These are phyloP conservation scores for Hypanus sabinus DNA, from an alignment of 2,113 vertebrate genomes.

Conservation along the genomic window DNA sequence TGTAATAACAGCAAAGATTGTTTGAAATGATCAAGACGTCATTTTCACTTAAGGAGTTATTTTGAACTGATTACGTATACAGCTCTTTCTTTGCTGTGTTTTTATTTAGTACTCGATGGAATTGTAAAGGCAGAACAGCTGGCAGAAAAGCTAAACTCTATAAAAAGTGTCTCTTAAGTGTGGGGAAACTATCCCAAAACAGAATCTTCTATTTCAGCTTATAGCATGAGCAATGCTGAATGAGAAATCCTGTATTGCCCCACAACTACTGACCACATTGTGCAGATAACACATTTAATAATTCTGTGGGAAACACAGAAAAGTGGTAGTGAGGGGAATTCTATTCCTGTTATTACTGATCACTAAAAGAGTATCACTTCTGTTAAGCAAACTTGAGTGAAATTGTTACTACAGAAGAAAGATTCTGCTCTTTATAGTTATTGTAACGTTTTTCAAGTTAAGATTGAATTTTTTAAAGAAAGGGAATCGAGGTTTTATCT, in stretches of 20 bases:
- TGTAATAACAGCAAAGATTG: neutral
- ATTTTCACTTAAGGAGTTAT: slow-evolving; percentile 28
- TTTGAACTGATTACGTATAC: neutral
- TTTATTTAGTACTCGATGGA: neutral
- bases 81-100: slow-evolving; percentile 11
- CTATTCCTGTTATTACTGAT: neutral
- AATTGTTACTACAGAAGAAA: neutral
- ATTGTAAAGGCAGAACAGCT: slow-evolving; percentile 5
- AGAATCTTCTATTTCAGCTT: neutral
- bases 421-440: neutral
- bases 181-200: neutral
- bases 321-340: neutral
- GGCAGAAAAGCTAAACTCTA: neutral
- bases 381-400: neutral
- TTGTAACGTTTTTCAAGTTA: neutral
- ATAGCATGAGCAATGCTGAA: neutral
- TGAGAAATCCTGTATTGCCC: neutral
- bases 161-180: neutral
- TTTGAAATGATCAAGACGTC: neutral
- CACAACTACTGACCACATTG: neutral
- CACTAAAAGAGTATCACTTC: neutral
- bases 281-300: neutral
- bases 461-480: neutral
- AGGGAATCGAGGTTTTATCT: neutral
- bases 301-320: neutral